Evolutionary conservation across 2,113 vertebrate genomes (phyloP).

Genomic region (Globicephala melas): DNA sequence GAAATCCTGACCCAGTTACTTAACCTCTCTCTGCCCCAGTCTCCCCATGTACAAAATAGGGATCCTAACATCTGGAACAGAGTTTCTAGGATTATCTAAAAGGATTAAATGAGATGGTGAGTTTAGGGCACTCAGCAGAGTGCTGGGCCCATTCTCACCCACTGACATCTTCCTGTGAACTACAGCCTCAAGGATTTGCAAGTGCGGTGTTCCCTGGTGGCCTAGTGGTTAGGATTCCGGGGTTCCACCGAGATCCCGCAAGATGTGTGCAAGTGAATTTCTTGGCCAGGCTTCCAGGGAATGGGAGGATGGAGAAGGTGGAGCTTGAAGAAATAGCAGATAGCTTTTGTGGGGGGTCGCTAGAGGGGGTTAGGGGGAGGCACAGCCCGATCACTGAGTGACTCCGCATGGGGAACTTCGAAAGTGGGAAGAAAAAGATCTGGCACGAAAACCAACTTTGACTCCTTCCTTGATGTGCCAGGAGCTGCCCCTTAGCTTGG

Average conservation of each 20-base stretch:
- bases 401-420: background rate
- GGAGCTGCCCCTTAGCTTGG: background rate
- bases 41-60: background rate
- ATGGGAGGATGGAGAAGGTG: background rate
- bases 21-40: background rate
- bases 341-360: background rate
- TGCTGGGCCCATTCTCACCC: background rate
- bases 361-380: accelerated
- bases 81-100: background rate
- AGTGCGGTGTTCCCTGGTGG: background rate
- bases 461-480: background rate
- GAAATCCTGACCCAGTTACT: background rate
- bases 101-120: background rate
- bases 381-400: background rate
- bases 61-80: background rate
- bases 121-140: background rate
- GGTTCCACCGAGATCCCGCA: background rate
- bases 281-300: background rate
- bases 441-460: background rate
- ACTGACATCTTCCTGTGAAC: background rate
- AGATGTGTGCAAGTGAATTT: background rate
- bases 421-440: background rate
- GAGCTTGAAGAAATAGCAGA: background rate
- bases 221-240: background rate
- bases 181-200: background rate